These are phyloP conservation scores for Lochmaea crataegi DNA, from an alignment of 2,888 invertebrate species.

Conservation along the genomic window DNA sequence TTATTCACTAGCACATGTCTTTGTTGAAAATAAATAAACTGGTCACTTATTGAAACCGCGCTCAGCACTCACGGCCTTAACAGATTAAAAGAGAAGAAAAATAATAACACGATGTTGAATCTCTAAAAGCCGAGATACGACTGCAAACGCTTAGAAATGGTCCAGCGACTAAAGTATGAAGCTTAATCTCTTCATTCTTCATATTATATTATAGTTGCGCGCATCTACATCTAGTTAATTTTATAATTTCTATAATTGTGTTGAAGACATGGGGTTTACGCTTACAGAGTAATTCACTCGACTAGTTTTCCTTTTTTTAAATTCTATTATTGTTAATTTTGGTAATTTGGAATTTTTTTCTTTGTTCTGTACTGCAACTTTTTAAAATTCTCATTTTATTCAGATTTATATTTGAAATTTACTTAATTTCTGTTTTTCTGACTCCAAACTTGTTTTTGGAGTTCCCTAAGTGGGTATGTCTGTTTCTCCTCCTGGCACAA, in stretches of 20 bases:
- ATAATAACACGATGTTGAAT: conserved; percentile 47
- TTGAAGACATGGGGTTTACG: conserved; percentile 13
- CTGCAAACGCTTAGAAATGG: conserved; percentile 49
- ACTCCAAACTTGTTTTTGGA: too few relatives aligned
- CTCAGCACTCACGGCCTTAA: conserved; percentile 2
- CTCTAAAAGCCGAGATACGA: conserved; percentile 54
- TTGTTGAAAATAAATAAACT: neutral
- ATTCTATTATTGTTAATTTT: conserved; percentile 1
- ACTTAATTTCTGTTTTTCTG: too few relatives aligned
- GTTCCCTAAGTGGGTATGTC: too few relatives aligned
- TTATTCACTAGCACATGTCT: conserved; percentile 17
- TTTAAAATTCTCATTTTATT: too few relatives aligned
- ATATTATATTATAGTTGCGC: conserved; percentile 42
- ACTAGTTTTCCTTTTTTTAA: neutral
- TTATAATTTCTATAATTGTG: conserved; percentile 40
- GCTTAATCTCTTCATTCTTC: conserved; percentile 51
- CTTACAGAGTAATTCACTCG: neutral
- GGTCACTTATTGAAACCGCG: conserved; percentile 6
- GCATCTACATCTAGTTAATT: conserved; percentile 42
- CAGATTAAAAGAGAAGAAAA: conserved; percentile 9
- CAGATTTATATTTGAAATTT: too few relatives aligned
- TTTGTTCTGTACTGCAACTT: too few relatives aligned
- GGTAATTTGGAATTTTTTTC: too few relatives aligned
- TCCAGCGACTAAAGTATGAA: conserved; percentile 50
- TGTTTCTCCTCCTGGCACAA: too few relatives aligned